phyloP scores from a whole-genome alignment of 2,113 vertebrate species.

The Phalacrocorax aristotelis region DNA sequence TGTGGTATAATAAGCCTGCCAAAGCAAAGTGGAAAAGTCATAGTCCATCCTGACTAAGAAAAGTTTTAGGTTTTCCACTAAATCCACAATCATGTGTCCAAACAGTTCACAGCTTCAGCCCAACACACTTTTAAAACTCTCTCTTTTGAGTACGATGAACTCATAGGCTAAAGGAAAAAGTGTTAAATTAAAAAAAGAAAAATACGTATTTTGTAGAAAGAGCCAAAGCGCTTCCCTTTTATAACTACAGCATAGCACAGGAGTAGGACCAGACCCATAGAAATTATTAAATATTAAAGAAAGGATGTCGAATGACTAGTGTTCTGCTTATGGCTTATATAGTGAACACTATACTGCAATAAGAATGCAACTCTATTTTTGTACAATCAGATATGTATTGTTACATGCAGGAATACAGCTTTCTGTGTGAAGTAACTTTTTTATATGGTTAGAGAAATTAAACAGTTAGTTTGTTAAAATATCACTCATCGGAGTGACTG shows the following conservation, averaged over 20 bases:
- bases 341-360: neutral
- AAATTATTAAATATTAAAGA: conserved; percentile 19
- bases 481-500: neutral
- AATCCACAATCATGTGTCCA: neutral
- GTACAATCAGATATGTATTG: neutral
- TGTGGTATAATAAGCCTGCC: neutral
- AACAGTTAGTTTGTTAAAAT: conserved; percentile 14
- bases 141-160: neutral
- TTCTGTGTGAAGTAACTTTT: neutral
- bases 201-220: neutral
- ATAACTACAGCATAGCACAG: neutral
- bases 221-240: neutral
- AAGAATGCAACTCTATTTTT: neutral
- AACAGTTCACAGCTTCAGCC: neutral
- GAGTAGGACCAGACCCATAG: neutral
- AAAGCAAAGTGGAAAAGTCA: neutral
- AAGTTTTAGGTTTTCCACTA: neutral
- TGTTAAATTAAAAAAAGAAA: neutral
- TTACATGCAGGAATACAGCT: neutral
- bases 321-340: neutral
- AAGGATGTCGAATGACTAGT: neutral
- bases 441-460: conserved; percentile 5
- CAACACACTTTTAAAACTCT: neutral
- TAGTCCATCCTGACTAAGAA: neutral
- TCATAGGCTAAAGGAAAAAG: neutral